These are phyloP conservation scores for Troides aeacus DNA, from an alignment of 2,888 invertebrate species.

Conservation along the genomic window DNA sequence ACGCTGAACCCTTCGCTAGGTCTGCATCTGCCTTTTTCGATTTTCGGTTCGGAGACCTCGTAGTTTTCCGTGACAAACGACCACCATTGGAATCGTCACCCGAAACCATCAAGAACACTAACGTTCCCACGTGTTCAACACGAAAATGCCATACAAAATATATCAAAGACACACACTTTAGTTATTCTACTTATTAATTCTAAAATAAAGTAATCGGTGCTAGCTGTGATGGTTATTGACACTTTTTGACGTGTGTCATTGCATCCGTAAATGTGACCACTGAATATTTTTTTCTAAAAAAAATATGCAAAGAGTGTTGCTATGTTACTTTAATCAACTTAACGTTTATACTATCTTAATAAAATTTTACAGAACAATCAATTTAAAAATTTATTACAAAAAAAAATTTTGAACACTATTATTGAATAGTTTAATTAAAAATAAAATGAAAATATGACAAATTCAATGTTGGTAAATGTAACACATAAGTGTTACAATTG, in stretches of 20 bases:
- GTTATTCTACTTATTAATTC: constrained; percentile 57
- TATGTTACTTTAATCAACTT: neutral
- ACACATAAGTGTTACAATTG: neutral
- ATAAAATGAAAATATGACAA: neutral
- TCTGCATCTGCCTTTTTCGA: constrained; percentile 82
- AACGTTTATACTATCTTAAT: neutral
- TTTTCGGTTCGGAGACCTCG: constrained; percentile 83
- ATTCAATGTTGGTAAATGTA: neutral
- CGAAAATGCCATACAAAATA: constrained; percentile 68
- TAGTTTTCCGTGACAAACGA: constrained; percentile 84
- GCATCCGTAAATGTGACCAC: constrained; percentile 18
- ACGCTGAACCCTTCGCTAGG: constrained; percentile 81
- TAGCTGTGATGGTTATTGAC: constrained; percentile 47
- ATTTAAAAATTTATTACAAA: neutral
- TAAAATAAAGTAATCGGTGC: constrained; percentile 53
- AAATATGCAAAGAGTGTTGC: neutral
- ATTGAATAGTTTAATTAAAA: neutral
- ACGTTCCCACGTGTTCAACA: constrained; percentile 61
- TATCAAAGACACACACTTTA: constrained; percentile 64
- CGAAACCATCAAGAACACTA: constrained; percentile 79
- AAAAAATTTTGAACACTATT: neutral
- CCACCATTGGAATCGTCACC: constrained; percentile 81
- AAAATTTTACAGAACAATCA: neutral
- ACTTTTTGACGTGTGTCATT: constrained; percentile 41
- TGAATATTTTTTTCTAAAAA: constrained; percentile 7